Base-by-base conservation (phyloP, 2,113 vertebrate species). In the Bagarius yarrelli region DNA sequence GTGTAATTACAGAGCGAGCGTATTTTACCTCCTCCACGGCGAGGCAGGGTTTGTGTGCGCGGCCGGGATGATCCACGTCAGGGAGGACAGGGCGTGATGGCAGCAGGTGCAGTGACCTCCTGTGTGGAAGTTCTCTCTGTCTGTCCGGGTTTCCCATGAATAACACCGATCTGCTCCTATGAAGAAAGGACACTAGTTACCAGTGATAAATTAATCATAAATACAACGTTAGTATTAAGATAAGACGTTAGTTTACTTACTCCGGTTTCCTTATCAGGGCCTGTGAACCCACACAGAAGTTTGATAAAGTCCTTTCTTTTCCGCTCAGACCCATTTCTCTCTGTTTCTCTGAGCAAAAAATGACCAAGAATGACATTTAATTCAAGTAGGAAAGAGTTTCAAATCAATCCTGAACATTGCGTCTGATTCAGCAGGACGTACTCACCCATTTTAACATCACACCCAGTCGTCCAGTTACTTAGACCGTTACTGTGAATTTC, bases 391-490 rank as follows among this genome's bases (percentile, higher is more conserved):
- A n/a, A n/a, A n/a, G n/a, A n/a, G n/a, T n/a, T n/a, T n/a, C n/a
- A n/a, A n/a, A n/a, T n/a, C n/a, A n/a, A n/a, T n/a, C 3, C 23
- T 44, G 80, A 5, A 78, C 8, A 50, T 21, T 47, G 5, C 11
- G 5, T 47, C 5, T 47, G 9, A 30, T 21, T n/a, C 40, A 83
- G 2, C 80, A 18, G 18, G 4, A 27, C 1, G 53, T 18, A 81
- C 89, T 86, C 84, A 94, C 93, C 92, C 91, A 93, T 93, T 81
- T 85, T 92, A 87, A 90, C 90, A 64, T 93, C 89, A 82, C 88
- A 72, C 59, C 59, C 85, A 30, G 71, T 87, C 55, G 87, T 81
- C 91, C 90, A 92, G 2, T 91, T 89, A 73, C 75, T 87, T 47
- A 85, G 6, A 27, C 57, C 73, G 64, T 85, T 79, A 67, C 88